Evolutionary conservation across 1,140 invertebrate genomes (phyloP).

Genomic region (Rhyzopertha dominica): DNA sequence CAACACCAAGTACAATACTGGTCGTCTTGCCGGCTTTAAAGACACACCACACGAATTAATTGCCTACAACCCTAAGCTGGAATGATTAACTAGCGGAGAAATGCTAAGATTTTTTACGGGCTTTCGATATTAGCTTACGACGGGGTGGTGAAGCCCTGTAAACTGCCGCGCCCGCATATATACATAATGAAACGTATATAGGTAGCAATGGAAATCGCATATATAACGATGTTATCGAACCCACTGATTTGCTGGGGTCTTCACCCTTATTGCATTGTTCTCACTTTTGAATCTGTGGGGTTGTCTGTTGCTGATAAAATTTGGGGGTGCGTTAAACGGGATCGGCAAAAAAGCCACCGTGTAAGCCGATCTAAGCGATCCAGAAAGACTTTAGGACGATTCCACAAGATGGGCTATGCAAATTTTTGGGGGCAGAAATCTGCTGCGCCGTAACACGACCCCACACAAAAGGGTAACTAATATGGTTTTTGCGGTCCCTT

Average conservation of each 20-base stretch:
- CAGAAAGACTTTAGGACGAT: background rate
- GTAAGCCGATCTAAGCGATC: too few species aligned
- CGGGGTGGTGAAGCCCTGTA: too few species aligned
- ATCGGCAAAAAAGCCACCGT: too few species aligned
- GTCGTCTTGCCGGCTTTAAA: constrained; percentile 11
- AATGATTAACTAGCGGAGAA: constrained; percentile 13
- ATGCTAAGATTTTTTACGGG: constrained; percentile 20
- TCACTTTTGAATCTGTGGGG: constrained; percentile 43
- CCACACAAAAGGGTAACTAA: constrained; percentile 44
- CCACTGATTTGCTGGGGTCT: constrained; percentile 41
- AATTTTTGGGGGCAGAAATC: constrained; percentile 3
- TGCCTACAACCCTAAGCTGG: constrained; percentile 8
- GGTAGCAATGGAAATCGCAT: constrained; percentile 22
- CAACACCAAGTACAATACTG: constrained; percentile 9
- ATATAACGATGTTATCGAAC: constrained; percentile 43
- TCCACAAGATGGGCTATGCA: background rate
- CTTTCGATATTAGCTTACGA: too few species aligned
- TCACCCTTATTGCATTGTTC: constrained; percentile 43
- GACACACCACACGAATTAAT: constrained; percentile 12
- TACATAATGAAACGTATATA: constrained; percentile 20
- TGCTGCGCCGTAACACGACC: constrained; percentile 33
- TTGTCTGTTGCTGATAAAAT: constrained; percentile 41
- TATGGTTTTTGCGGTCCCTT: constrained; percentile 43
- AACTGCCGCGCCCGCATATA: too few species aligned
- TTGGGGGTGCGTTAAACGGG: too few species aligned